Conservation (phyloP, 2,888 invertebrate genomes). For the Antheraea assamensis region DNA sequence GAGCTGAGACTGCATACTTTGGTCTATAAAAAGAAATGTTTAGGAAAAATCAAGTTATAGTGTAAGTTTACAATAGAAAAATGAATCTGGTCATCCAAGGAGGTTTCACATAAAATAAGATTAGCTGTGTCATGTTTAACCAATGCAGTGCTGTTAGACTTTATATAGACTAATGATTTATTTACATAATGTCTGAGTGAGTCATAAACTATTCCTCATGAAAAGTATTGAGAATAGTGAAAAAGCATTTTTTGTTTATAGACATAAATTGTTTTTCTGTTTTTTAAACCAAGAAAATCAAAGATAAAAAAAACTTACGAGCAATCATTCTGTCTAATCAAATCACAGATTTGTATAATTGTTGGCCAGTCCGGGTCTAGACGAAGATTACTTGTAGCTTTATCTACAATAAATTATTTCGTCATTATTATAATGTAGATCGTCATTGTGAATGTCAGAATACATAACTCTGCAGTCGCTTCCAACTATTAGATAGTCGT, state of each 20-base stretch:
- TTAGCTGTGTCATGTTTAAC: not conserved
- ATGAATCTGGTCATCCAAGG: not conserved
- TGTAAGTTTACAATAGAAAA: not conserved
- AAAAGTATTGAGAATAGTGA: not conserved
- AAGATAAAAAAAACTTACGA: slow-evolving; percentile 85
- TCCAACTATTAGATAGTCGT: not conserved
- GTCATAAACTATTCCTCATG: not conserved
- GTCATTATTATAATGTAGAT: slow-evolving; percentile 33
- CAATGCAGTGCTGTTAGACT: not conserved
- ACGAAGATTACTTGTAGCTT: slow-evolving; percentile 96
- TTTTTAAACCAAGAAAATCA: not conserved
- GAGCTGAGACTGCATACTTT: slow-evolving; percentile 90
- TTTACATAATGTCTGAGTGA: not conserved
- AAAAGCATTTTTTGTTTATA: too few relatives aligned
- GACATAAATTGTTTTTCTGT: not conserved
- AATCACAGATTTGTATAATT: slow-evolving; percentile 96
- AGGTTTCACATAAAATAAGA: not conserved
- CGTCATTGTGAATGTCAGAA: slow-evolving; percentile 28
- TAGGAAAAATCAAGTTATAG: not conserved
- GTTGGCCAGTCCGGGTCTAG: slow-evolving; percentile 98
- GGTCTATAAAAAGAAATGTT: slow-evolving; percentile 81
- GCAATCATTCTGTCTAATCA: slow-evolving; percentile 97
- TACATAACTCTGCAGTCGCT: not conserved
- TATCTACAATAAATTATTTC: slow-evolving; percentile 85
- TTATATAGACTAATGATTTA: not conserved